Evolutionary conservation across 2,888 invertebrate species (phyloP).

Genomic region (Xanthostigma xanthostigma): DNA sequence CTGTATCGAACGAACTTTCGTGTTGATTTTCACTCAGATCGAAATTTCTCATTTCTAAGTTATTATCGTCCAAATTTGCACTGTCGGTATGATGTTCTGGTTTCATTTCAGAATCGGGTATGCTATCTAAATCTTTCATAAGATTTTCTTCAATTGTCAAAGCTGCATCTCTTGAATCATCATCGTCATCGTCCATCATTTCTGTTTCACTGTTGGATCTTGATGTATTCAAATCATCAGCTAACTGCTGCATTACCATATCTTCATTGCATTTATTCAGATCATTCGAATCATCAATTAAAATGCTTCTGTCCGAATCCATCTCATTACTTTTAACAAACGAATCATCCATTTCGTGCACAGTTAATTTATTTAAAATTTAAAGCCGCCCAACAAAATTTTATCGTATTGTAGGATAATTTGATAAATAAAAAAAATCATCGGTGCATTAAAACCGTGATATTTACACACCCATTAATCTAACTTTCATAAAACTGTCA

Average conservation of each 20-base stretch:
- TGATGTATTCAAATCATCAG: slow-evolving; percentile 18
- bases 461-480: no score
- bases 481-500: no score
- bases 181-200: slow-evolving; percentile 19
- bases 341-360: no score
- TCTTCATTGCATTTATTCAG: no score
- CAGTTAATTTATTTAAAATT: no score
- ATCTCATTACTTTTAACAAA: no score
- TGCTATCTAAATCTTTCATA: slow-evolving; percentile 13
- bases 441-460: no score
- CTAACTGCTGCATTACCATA: not conserved
- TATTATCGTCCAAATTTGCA: not conserved
- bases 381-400: no score
- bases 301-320: no score
- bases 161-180: slow-evolving; percentile 20
- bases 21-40: slow-evolving; percentile 2
- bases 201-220: slow-evolving; percentile 23
- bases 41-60: not conserved
- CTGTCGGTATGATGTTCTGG: not conserved
- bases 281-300: no score
- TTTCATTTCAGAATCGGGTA: slow-evolving; percentile 1
- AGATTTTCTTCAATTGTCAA: slow-evolving; percentile 22
- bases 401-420: no score
- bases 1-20: slow-evolving; percentile 17
- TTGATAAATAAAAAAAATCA: no score